phyloP scores from a whole-genome alignment of 2,797 vertebrate genomes.

The Alosa sapidissima region DNA sequence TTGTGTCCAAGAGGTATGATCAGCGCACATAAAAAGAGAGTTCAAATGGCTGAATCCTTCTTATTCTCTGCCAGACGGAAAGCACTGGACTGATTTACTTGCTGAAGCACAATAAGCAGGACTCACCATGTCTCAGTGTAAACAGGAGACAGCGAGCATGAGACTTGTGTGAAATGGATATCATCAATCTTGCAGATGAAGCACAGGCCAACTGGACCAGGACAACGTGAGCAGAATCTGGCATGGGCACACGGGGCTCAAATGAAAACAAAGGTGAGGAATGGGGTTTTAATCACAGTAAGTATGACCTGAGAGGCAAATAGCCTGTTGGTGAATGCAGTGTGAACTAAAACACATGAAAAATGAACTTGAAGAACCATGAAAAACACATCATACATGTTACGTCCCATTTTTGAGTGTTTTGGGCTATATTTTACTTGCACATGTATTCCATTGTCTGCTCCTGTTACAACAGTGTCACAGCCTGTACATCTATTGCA shows the following conservation, averaged over 20 bases:
- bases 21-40: not conserved
- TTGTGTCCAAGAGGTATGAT: not conserved
- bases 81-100: not conserved
- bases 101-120: not conserved
- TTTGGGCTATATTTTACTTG: not conserved
- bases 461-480: no score
- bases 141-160: slow-evolving; percentile 18
- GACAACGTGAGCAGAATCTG: slow-evolving; percentile 34
- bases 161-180: slow-evolving; percentile 36
- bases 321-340: not conserved
- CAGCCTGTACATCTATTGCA: no score
- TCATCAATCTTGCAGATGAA: slow-evolving; percentile 39
- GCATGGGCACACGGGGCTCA: not conserved
- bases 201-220: not conserved
- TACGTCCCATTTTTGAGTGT: not conserved
- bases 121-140: not conserved
- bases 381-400: not conserved
- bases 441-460: no score
- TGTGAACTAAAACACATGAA: not conserved
- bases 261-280: slow-evolving; percentile 13
- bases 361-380: not conserved
- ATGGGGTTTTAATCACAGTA: not conserved
- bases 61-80: not conserved
- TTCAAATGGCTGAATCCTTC: not conserved
- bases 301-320: not conserved